Evolutionary conservation across 2,888 invertebrate species (phyloP).

Genomic region (Exephanes ischioxanthus): DNA sequence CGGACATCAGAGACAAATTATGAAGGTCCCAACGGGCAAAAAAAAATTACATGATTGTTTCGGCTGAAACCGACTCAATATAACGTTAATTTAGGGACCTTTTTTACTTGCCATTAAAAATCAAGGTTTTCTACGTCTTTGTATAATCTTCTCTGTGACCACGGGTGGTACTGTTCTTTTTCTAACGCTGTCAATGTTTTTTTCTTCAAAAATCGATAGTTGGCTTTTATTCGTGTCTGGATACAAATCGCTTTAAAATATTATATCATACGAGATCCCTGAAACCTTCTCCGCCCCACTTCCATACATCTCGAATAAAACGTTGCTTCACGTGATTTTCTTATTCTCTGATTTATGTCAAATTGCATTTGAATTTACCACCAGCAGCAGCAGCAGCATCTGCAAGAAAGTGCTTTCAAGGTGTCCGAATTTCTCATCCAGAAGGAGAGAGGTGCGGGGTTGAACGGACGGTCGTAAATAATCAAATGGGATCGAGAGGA

Average conservation of each 20-base stretch:
- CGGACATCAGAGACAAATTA: neutral
- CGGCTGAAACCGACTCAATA: too few relatives aligned
- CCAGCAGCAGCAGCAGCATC: conserved; percentile 43
- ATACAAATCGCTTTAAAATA: conserved; percentile 53
- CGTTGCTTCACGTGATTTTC: conserved; percentile 42
- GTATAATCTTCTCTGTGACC: too few relatives aligned
- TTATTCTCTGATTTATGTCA: conserved; percentile 62
- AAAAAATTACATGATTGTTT: neutral
- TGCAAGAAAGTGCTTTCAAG: conserved; percentile 60
- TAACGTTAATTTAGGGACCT: neutral
- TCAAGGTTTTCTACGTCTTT: neutral
- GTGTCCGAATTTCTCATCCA: conserved; percentile 57
- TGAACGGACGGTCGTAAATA: conserved; percentile 48
- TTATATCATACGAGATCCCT: conserved; percentile 10
- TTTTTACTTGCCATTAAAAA: neutral
- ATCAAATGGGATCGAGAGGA: conserved; percentile 28
- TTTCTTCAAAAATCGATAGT: neutral
- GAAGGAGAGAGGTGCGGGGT: conserved; percentile 49
- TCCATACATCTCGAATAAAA: conserved; percentile 43
- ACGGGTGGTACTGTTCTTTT: neutral
- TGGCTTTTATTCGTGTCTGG: neutral
- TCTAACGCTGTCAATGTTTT: neutral
- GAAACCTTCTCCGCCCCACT: neutral
- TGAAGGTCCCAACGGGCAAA: too few relatives aligned
- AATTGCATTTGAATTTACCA: conserved; percentile 67